Evolutionary conservation across 2,888 invertebrate genomes (phyloP).

Genomic region (Drosophila nigricruria): DNA sequence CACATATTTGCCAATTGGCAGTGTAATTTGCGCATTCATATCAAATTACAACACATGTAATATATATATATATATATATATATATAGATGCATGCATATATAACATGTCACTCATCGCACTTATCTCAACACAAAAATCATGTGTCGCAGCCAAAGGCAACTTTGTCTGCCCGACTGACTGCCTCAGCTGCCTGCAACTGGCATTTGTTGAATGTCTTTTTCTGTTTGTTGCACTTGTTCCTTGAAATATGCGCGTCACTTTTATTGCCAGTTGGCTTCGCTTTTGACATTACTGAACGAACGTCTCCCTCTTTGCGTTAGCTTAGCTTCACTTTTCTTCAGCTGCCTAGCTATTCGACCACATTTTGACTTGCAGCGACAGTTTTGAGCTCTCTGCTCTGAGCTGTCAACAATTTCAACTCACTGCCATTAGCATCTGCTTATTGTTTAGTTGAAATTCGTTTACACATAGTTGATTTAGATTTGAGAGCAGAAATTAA

Average conservation of each 20-base stretch:
- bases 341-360: constrained; percentile 1
- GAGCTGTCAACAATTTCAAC: constrained; percentile 5
- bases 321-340: neutral
- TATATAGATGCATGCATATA: constrained; percentile 5
- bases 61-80: constrained; percentile 11
- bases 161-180: constrained; percentile 21
- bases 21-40: constrained; percentile 74
- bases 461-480: constrained; percentile 17
- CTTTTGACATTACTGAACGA: constrained; percentile 19
- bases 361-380: constrained; percentile 47
- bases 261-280: constrained; percentile 71
- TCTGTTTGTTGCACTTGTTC: constrained; percentile 65
- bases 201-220: constrained; percentile 74
- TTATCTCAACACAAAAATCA: constrained; percentile 56
- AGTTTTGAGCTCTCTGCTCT: constrained; percentile 14
- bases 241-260: constrained; percentile 75
- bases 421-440: constrained; percentile 21
- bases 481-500: neutral
- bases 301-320: neutral
- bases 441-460: constrained; percentile 37
- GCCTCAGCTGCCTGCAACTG: constrained; percentile 41
- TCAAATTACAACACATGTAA: constrained; percentile 54
- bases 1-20: constrained; percentile 55
- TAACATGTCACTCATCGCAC: constrained; percentile 57
- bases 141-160: constrained; percentile 43